phyloP scores from a whole-genome alignment of 2,797 vertebrate species.

The Sebastes kiyomatsui region DNA sequence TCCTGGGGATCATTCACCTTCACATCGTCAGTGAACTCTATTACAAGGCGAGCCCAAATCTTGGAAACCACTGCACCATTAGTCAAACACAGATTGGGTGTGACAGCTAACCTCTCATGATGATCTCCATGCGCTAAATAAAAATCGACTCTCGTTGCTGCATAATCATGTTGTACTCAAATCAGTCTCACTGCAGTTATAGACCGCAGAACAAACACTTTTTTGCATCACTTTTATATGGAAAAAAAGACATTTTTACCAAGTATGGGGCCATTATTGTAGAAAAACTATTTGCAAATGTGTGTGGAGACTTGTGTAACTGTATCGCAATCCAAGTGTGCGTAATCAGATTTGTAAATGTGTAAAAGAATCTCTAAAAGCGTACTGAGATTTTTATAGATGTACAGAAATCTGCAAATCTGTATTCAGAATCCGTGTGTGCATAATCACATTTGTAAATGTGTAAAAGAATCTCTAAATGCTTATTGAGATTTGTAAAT shows the following conservation, averaged over 20 bases:
- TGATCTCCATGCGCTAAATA: slow-evolving; percentile 38
- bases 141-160: slow-evolving; percentile 22
- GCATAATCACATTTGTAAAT: too few relatives aligned
- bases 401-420: too few relatives aligned
- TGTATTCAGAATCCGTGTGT: too few relatives aligned
- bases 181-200: not conserved
- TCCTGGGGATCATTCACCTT: slow-evolving; percentile 74
- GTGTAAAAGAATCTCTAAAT: too few relatives aligned
- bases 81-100: slow-evolving; percentile 66
- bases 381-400: too few relatives aligned
- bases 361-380: too few relatives aligned
- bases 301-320: too few relatives aligned
- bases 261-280: too few relatives aligned
- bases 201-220: not conserved
- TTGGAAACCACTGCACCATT: slow-evolving; percentile 58
- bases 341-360: too few relatives aligned
- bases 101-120: slow-evolving; percentile 65
- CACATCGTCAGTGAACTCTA: slow-evolving; percentile 57
- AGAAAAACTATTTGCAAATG: too few relatives aligned
- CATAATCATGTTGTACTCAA: slow-evolving; percentile 4
- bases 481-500: too few relatives aligned
- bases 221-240: not conserved
- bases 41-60: slow-evolving; percentile 60
- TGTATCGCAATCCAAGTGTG: too few relatives aligned
- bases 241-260: not conserved